Percentiles rank a stretch among this genome's conserved stretches.
Evolutionary conservation across 2,113 vertebrate species (phyloP).

Genomic region (Hiodon alosoides): DNA sequence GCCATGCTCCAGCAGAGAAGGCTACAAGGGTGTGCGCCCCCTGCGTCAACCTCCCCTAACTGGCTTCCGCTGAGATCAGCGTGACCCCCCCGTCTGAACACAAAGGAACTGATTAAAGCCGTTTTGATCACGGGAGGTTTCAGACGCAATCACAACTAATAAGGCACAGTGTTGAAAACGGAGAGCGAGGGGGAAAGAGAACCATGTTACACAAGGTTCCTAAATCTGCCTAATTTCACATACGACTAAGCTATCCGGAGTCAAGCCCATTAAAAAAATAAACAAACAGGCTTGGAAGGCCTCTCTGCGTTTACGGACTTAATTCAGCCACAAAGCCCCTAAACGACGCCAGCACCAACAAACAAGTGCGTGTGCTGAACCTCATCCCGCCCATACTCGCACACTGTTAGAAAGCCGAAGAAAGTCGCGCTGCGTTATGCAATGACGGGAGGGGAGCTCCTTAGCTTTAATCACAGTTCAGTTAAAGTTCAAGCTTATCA

Average conservation of each 20-base stretch:
- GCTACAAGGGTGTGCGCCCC: not conserved
- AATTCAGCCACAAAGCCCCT: not conserved
- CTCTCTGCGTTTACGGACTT: not conserved
- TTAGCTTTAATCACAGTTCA: slow-evolving; percentile 7
- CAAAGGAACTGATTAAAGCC: slow-evolving; percentile 13
- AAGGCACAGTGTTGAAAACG: not conserved
- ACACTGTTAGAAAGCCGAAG: slow-evolving; percentile 34
- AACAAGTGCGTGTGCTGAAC: slow-evolving; percentile 24
- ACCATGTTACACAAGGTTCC: not conserved
- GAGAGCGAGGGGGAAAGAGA: not conserved
- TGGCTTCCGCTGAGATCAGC: not conserved
- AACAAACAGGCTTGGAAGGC: slow-evolving; percentile 2
- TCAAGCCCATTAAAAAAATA: slow-evolving; percentile 2
- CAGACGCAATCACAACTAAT: slow-evolving; percentile 1
- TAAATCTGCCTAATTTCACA: not conserved
- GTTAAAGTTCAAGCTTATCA: slow-evolving; percentile 42
- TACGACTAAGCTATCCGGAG: not conserved
- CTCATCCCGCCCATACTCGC: slow-evolving; percentile 5
- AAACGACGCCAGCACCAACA: not conserved
- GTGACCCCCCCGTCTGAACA: not conserved
- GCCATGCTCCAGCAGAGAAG: too few relatives aligned
- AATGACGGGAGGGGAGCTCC: slow-evolving; percentile 28
- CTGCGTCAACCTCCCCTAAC: not conserved
- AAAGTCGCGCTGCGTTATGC: slow-evolving; percentile 15
- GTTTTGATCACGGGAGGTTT: not conserved